These are phyloP conservation scores for Orchesellides sinensis DNA, from an alignment of 2,888 invertebrate species.

Conservation along the genomic window DNA sequence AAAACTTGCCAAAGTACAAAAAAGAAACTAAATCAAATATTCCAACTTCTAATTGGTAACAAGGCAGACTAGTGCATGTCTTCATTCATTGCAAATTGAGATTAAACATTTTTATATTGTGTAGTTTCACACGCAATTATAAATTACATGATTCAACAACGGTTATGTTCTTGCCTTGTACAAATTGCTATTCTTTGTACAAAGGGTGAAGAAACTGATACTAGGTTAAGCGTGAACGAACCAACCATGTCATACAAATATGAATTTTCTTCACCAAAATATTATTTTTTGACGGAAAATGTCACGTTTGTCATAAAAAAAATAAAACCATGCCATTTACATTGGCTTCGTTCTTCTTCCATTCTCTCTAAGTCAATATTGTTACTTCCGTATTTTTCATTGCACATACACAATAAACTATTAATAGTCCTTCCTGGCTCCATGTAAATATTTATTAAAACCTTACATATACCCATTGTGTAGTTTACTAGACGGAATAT, in stretches of 20 bases:
- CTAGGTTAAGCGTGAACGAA: conserved; percentile 7
- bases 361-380: conserved; percentile 3
- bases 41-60: too few species aligned
- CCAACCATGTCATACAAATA: background rate
- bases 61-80: too few species aligned
- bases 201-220: conserved; percentile 19
- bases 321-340: background rate
- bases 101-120: too few species aligned
- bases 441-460: conserved; percentile 10
- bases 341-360: background rate
- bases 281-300: background rate
- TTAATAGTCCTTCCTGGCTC: background rate
- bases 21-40: too few species aligned
- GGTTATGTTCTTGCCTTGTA: too few species aligned
- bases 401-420: conserved; percentile 13
- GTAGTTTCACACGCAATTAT: too few species aligned
- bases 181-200: too few species aligned
- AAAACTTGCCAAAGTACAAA: too few species aligned
- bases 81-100: too few species aligned
- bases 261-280: background rate
- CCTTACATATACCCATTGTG: background rate
- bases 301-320: conserved; percentile 20
- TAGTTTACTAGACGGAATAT: background rate
- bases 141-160: too few species aligned
- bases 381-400: conserved; percentile 41